Evolutionary conservation across 2,113 vertebrate genomes (phyloP).

Genomic region (Xenopus borealis): DNA sequence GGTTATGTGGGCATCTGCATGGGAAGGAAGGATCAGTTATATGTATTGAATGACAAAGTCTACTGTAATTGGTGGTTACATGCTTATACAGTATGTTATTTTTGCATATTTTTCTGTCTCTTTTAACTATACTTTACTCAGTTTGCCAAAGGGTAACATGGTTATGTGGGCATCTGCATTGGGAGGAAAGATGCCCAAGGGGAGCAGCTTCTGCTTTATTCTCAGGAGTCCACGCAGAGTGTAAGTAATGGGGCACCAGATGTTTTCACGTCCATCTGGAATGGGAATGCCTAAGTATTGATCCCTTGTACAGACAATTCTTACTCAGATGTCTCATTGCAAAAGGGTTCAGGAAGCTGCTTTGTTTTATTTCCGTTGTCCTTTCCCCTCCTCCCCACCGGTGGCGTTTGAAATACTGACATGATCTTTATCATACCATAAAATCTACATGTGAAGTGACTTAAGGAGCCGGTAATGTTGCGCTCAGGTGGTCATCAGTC

Average conservation of each 20-base stretch:
- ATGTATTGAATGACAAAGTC: too few species aligned
- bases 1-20: too few species aligned
- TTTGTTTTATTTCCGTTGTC: slow-evolving; percentile 40
- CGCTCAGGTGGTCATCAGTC: slow-evolving; percentile 24
- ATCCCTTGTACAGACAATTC: slow-evolving; percentile 7
- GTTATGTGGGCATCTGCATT: too few species aligned
- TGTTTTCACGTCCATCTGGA: neutral
- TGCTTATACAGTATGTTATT: too few species aligned
- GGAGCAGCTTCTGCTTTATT: neutral
- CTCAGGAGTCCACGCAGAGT: neutral
- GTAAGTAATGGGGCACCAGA: neutral
- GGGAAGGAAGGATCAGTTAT: too few species aligned
- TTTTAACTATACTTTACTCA: too few species aligned
- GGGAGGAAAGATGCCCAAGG: too few species aligned
- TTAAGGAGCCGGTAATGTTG: slow-evolving; percentile 8
- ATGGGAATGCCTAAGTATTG: neutral
- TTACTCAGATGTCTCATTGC: slow-evolving; percentile 23
- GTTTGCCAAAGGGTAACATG: too few species aligned
- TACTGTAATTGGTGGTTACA: too few species aligned
- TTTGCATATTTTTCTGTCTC: too few species aligned
- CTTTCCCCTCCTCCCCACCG: slow-evolving; percentile 25
- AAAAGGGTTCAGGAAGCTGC: slow-evolving; percentile 25
- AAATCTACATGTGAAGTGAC: slow-evolving; percentile 30
- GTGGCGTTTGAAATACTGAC: slow-evolving; percentile 33
- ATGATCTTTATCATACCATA: slow-evolving; percentile 35